Conservation (phyloP, 2,797 vertebrate species). For the Sandelia bainsii region DNA sequence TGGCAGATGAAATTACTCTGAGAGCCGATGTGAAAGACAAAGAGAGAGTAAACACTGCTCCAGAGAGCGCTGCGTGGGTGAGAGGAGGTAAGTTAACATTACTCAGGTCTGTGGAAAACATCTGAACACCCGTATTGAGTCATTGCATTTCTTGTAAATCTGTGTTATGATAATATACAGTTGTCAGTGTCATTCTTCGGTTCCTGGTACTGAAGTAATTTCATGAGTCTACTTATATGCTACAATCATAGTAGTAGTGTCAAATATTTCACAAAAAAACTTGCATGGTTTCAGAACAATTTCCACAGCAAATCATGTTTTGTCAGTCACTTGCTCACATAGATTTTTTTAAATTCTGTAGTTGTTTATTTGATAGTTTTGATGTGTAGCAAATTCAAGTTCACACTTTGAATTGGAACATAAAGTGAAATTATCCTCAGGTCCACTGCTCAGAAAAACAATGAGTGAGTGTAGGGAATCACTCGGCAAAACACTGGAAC, state of each 20-base stretch:
- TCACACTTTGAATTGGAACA: conserved; percentile 56
- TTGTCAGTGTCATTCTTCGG: conserved; percentile 7
- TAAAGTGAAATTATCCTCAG: conserved; percentile 52
- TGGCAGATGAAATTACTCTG: conserved; percentile 80
- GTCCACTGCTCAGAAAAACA: conserved; percentile 21
- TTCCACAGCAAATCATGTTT: conserved; percentile 6
- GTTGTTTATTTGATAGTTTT: conserved; percentile 3
- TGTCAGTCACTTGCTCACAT: conserved; percentile 4
- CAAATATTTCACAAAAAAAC: not conserved
- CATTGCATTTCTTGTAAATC: conserved; percentile 28
- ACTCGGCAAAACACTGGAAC: conserved; percentile 55
- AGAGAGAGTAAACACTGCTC: conserved; percentile 82
- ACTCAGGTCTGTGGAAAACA: conserved; percentile 32
- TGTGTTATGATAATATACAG: conserved; percentile 2
- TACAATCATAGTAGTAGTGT: not conserved
- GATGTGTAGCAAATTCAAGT: conserved; percentile 30
- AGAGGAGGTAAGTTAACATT: conserved; percentile 75
- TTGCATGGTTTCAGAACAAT: conserved; percentile 16
- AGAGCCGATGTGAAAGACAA: conserved; percentile 85
- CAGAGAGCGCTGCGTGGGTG: conserved; percentile 84
- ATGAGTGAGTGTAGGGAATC: conserved; percentile 55
- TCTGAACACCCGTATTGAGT: conserved; percentile 11
- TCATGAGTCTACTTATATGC: not conserved
- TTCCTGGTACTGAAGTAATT: conserved; percentile 5
- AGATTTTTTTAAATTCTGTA: conserved; percentile 6